A percentile compares a stretch with the other conserved stretches of the same genome.
Evolutionary conservation across 1,140 invertebrate genomes (phyloP).

Genomic region (Lepidurus packardi): DNA sequence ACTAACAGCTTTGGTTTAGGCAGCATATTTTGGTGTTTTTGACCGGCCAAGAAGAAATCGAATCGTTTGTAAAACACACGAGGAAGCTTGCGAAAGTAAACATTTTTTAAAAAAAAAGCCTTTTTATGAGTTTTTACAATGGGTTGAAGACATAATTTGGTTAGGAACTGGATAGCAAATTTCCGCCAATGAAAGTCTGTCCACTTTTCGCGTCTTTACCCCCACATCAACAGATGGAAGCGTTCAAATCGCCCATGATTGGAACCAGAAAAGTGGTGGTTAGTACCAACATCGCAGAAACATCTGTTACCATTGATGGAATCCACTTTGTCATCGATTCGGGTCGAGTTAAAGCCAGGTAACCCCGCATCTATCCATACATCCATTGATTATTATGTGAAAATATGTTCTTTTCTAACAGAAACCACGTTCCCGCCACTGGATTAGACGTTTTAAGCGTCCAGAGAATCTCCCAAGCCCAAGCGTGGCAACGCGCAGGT

Average conservation of each 20-base stretch:
- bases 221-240: conserved; percentile 67
- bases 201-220: conserved; percentile 78
- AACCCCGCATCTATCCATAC: conserved; percentile 35
- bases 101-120: too few relatives aligned
- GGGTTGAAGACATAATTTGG: conserved; percentile 25
- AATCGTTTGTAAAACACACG: conserved; percentile 71
- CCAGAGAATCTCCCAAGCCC: conserved; percentile 78
- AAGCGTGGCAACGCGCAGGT: conserved; percentile 85
- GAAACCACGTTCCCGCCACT: conserved; percentile 68
- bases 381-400: background rate
- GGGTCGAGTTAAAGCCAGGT: conserved; percentile 86
- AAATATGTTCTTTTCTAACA: conserved; percentile 36
- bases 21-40: conserved; percentile 92
- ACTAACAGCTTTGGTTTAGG: conserved; percentile 45
- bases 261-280: conserved; percentile 82
- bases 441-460: conserved; percentile 80
- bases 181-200: conserved; percentile 59
- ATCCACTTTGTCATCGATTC: conserved; percentile 92
- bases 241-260: conserved; percentile 60
- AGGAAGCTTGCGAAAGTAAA: conserved; percentile 59
- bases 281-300: conserved; percentile 97
- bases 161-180: conserved; percentile 47
- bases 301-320: conserved; percentile 86
- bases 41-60: conserved; percentile 98
- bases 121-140: background rate